Conservation (phyloP, 2,113 vertebrate species). For the Grus americana region DNA sequence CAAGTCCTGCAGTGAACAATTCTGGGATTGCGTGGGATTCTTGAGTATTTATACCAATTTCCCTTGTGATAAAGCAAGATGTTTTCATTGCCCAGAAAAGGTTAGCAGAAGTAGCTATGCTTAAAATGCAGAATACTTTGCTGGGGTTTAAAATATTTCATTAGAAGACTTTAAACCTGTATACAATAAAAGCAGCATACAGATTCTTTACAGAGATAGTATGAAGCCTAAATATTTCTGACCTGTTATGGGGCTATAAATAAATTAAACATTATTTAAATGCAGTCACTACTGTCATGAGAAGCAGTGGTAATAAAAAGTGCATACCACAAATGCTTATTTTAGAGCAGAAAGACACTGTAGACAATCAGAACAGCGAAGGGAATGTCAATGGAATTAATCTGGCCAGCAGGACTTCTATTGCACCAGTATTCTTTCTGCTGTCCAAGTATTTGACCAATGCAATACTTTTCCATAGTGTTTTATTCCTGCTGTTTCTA, state of each 20-base stretch:
- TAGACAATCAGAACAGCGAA: not conserved
- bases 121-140: not conserved
- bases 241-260: not conserved
- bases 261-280: not conserved
- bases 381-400: not conserved
- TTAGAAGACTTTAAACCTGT: not conserved
- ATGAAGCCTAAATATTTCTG: not conserved
- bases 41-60: fast-evolving
- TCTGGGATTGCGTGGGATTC: not conserved
- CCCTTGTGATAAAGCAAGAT: not conserved
- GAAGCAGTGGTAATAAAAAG: not conserved
- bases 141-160: not conserved
- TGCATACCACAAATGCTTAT: not conserved
- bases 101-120: not conserved
- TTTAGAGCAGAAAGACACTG: not conserved
- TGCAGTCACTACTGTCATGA: not conserved
- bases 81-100: not conserved
- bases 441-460: not conserved
- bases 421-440: not conserved
- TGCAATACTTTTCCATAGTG: not conserved
- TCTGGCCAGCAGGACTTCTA: not conserved
- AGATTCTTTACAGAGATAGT: not conserved
- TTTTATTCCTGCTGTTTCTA: not conserved
- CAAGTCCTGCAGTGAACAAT: not conserved
- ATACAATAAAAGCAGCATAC: not conserved